phyloP scores from a whole-genome alignment of 2,797 vertebrate species.

The Glyptemys insculpta region DNA sequence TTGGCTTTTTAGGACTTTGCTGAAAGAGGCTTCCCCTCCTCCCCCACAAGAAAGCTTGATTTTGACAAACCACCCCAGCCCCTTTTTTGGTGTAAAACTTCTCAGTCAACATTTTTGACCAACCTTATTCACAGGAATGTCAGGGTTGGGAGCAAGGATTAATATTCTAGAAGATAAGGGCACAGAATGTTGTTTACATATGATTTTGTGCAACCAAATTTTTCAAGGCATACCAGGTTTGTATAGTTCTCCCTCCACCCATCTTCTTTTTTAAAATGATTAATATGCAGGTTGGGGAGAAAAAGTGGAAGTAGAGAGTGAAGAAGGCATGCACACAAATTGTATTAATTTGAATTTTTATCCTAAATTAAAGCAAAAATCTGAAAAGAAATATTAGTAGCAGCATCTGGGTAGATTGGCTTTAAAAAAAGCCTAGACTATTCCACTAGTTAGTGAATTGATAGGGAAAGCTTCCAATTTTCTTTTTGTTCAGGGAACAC shows the following conservation, averaged over 20 bases:
- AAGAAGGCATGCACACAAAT: background rate
- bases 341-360: background rate
- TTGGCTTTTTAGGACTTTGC: background rate
- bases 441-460: background rate
- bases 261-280: background rate
- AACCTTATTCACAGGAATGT: background rate
- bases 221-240: background rate
- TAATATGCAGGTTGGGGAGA: background rate
- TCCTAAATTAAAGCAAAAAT: background rate
- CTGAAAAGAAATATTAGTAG: background rate
- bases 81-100: background rate
- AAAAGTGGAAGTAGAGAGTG: background rate
- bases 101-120: background rate
- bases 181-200: background rate
- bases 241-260: background rate
- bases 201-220: background rate
- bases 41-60: background rate
- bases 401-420: background rate
- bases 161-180: background rate
- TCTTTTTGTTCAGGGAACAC: background rate
- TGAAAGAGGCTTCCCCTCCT: accelerated
- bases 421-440: background rate
- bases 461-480: background rate
- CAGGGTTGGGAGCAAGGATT: background rate
- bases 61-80: background rate